These are phyloP conservation scores for Solea senegalensis DNA, from an alignment of 2,113 vertebrate species.

Conservation along the genomic window DNA sequence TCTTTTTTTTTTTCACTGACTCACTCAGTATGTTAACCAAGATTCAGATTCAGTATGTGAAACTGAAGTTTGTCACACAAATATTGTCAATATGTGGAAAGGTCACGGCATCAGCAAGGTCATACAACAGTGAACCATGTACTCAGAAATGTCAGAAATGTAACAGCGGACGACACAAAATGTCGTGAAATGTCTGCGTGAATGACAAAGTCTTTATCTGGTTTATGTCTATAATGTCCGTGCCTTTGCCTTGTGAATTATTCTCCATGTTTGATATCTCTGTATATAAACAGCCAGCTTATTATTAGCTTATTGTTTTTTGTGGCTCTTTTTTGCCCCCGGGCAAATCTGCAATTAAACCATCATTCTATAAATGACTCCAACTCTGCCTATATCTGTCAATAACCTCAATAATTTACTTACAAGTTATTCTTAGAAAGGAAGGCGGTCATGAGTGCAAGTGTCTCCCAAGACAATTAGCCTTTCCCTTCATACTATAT, in stretches of 20 bases:
- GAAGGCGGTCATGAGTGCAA: slow-evolving; percentile 9
- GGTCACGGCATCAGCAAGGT: not conserved
- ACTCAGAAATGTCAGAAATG: not conserved
- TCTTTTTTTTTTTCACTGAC: not conserved
- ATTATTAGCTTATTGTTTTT: not conserved
- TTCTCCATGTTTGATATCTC: not conserved
- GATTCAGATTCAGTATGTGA: no score
- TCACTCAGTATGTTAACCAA: no score
- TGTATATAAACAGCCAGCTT: slow-evolving; percentile 2
- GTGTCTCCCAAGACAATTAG: slow-evolving; percentile 22
- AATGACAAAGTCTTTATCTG: no score
- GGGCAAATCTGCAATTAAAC: slow-evolving; percentile 23
- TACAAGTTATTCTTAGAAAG: slow-evolving; percentile 3
- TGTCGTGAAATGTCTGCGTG: not conserved
- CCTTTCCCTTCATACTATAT: slow-evolving; percentile 11
- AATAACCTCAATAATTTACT: slow-evolving; percentile 31
- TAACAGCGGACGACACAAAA: not conserved
- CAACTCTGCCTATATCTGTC: slow-evolving; percentile 23
- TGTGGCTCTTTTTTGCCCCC: not conserved
- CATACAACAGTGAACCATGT: not conserved
- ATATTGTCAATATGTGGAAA: not conserved
- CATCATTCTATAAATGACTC: slow-evolving; percentile 28
- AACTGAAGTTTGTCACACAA: not conserved
- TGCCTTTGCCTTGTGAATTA: slow-evolving; percentile 1
- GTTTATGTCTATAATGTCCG: not conserved